phyloP scores from a whole-genome alignment of 2,888 invertebrate genomes.

The Epirrhoe tristata region DNA sequence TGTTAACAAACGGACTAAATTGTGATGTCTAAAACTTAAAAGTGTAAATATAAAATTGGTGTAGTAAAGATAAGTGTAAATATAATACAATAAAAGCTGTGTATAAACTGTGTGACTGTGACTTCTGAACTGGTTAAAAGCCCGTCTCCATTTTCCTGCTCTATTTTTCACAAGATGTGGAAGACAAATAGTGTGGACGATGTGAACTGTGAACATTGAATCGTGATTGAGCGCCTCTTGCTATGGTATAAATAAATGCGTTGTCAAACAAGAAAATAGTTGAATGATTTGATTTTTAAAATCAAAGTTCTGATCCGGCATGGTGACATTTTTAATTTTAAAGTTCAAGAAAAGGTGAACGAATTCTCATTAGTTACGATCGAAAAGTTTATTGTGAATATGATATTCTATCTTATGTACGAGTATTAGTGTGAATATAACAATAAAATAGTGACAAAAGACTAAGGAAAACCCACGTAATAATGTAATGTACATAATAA shows the following conservation, averaged over 20 bases:
- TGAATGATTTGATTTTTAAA: background rate
- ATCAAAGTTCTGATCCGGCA: background rate
- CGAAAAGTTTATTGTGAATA: conserved; percentile 47
- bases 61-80: conserved; percentile 50
- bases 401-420: conserved; percentile 46
- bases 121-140: conserved; percentile 54
- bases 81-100: conserved; percentile 46
- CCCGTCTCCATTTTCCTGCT: conserved; percentile 54
- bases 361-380: background rate
- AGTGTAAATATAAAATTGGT: conserved; percentile 44
- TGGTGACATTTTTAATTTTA: background rate
- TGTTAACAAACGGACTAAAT: conserved; percentile 78
- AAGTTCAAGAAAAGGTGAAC: background rate
- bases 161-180: conserved; percentile 52
- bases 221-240: conserved; percentile 43
- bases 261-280: conserved; percentile 12
- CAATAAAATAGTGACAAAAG: conserved; percentile 78
- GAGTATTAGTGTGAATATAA: conserved; percentile 71
- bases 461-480: conserved; percentile 66
- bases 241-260: conserved; percentile 17
- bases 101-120: conserved; percentile 50
- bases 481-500: conserved; percentile 53
- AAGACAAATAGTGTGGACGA: conserved; percentile 49
- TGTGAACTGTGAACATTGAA: conserved; percentile 43
- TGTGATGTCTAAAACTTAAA: conserved; percentile 61